A percentile compares a stretch with the other conserved stretches of the same genome.
Evolutionary conservation across 37 sponge, comb jelly and placozoan species (phyloP).

Genomic region (Mnemiopsis leidyi): DNA sequence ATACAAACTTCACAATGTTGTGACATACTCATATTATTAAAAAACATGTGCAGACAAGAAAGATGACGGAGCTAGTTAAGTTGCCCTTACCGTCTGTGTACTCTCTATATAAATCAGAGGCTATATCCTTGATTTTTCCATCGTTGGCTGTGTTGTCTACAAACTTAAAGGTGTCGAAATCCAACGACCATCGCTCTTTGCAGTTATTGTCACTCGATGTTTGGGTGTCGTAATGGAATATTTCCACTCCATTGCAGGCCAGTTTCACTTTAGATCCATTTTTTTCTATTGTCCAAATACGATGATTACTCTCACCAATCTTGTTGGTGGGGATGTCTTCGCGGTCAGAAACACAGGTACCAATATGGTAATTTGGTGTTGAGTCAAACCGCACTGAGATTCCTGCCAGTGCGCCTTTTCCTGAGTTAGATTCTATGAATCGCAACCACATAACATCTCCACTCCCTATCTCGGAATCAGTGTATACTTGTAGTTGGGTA

Average conservation of each 20-base stretch:
- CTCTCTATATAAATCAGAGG: background rate
- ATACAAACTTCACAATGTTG: too few relatives aligned
- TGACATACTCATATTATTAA: too few relatives aligned
- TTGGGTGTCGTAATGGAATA: background rate
- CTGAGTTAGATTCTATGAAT: background rate
- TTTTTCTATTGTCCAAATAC: background rate
- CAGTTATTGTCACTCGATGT: background rate
- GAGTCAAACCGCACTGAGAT: background rate
- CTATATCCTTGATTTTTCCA: too few relatives aligned
- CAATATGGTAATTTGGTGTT: background rate
- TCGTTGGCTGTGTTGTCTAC: too few relatives aligned
- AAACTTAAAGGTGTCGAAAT: background rate
- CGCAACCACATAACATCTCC: background rate
- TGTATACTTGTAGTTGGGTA: background rate
- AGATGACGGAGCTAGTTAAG: too few relatives aligned
- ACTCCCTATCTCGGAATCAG: background rate
- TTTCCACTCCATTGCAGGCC: background rate
- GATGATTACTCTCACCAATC: background rate
- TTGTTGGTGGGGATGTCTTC: background rate
- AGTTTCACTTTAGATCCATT: background rate
- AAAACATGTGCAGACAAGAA: too few relatives aligned
- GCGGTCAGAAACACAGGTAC: background rate
- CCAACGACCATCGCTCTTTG: background rate
- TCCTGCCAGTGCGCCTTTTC: background rate
- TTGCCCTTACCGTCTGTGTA: too few relatives aligned